Evolutionary conservation across 2,888 invertebrate genomes (phyloP), one percentile per base, ranked within the genome.

Genomic region (Amblyjoppa proteus): DNA sequence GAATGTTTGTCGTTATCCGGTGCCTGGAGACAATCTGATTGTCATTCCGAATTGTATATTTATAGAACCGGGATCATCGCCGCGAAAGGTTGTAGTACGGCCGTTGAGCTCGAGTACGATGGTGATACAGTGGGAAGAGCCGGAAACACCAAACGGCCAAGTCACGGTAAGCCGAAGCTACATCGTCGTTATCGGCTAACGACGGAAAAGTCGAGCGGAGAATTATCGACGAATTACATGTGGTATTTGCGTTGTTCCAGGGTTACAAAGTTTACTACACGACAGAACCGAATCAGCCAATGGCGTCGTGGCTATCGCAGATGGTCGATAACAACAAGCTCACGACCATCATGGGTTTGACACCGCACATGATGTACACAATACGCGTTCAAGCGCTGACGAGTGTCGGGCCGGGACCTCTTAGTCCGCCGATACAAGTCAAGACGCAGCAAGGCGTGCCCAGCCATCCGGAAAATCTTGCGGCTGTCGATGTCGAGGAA

Each of bases 381-480:
- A 98, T 99, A 91, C 96, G 98, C 81, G 99, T 99, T 4, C 98
- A 98, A 93, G 98, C 98, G 1, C 97, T 97, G 94, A 99, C 99
- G 7, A 98, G 97, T 20, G 98, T 99, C 86, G 99, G 99, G 0
- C 98, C 98, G 61, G 99, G 99, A 70, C 99, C 99, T 0, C 96
- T 98, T 89, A 99, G 99, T 88, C 96, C 97, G 3, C 98, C 99
- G n/a, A 98, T 99, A n/a, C 98, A 98, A 94, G 99, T 99, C 91
- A 98, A 99, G 95, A 99, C 99, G 41, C 98, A 98, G 93, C 99
- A 98, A 96, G 99, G 99, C 96, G 99, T 99, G 88, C 99, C 99
- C 75, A 98, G 98, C 87, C 99, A 99, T 94, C 99, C 99, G 16
- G 97, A 97, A 90, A 97, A 98, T 95, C 95, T 99, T 91, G 96